These are phyloP conservation scores for Melieria omissa DNA, from an alignment of 2,888 invertebrate genomes.

Conservation along the genomic window DNA sequence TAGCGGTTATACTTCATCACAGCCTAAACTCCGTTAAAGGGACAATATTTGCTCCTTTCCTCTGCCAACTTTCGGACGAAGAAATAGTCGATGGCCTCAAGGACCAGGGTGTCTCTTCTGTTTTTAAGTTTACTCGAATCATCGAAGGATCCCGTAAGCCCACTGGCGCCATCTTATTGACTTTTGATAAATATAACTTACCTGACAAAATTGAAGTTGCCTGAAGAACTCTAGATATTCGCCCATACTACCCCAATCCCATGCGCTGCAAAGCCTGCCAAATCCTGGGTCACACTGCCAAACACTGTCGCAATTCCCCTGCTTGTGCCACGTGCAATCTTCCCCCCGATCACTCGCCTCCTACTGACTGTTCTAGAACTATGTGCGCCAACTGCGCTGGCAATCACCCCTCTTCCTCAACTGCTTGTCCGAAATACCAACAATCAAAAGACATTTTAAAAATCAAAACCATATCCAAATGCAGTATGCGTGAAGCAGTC, in stretches of 20 bases:
- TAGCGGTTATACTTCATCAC: not conserved
- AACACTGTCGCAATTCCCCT: too few species aligned
- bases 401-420: too few species aligned
- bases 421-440: too few species aligned
- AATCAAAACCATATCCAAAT: too few species aligned
- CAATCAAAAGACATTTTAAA: too few species aligned
- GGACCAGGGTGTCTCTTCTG: not conserved
- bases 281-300: too few species aligned
- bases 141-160: not conserved
- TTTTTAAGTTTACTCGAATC: not conserved
- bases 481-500: too few species aligned
- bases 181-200: not conserved
- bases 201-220: not conserved
- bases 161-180: conserved; percentile 10
- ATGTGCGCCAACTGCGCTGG: too few species aligned
- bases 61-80: conserved; percentile 6
- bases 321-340: too few species aligned
- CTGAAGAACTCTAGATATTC: not conserved
- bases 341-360: too few species aligned
- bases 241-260: not conserved
- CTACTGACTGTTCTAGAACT: too few species aligned
- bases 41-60: conserved; percentile 8
- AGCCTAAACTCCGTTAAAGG: conserved; percentile 10
- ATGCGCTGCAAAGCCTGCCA: too few species aligned
- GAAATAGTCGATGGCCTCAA: conserved; percentile 12